These are phyloP conservation scores for Drosophila gunungcola DNA, from an alignment of 1,140 invertebrate species.

Conservation along the genomic window DNA sequence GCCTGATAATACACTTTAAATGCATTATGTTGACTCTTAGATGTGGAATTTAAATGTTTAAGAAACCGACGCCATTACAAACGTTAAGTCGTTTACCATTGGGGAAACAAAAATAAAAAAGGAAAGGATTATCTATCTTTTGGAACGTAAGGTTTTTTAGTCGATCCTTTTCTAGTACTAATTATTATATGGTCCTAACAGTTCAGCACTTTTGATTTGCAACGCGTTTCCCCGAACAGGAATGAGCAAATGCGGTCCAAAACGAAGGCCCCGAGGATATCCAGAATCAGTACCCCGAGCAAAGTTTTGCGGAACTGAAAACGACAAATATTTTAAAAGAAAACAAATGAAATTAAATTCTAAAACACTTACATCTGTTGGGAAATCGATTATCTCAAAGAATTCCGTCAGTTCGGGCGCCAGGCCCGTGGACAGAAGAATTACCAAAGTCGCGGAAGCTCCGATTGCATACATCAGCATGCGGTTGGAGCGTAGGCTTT, in stretches of 20 bases:
- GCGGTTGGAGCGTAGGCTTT: conserved; percentile 96
- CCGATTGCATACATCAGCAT: conserved; percentile 95
- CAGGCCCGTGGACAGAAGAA: conserved; percentile 91
- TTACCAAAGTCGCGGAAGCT: conserved; percentile 89
- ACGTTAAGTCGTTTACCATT: neutral
- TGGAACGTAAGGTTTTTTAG: conserved; percentile 24
- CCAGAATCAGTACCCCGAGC: conserved; percentile 91
- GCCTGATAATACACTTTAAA: conserved; percentile 32
- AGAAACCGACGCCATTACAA: conserved; percentile 59
- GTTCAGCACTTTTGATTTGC: conserved; percentile 73
- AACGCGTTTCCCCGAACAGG: conserved; percentile 90
- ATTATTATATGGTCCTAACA: conserved; percentile 50
- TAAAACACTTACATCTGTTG: conserved; percentile 89
- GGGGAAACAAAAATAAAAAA: conserved; percentile 2
- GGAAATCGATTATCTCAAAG: conserved; percentile 96
- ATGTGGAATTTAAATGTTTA: conserved; percentile 34
- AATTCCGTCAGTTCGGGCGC: conserved; percentile 91
- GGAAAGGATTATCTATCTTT: conserved; percentile 7
- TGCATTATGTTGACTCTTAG: conserved; percentile 24
- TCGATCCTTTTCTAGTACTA: conserved; percentile 28
- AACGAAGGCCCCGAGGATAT: conserved; percentile 93
- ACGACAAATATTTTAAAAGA: conserved; percentile 61
- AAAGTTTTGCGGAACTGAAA: conserved; percentile 94
- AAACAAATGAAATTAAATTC: neutral
- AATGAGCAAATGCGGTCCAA: conserved; percentile 94